A percentile compares a stretch with the other conserved stretches of the same genome.
These are phyloP conservation scores for Danio rerio DNA, from an alignment of 2,113 vertebrate species.

Conservation along the genomic window DNA sequence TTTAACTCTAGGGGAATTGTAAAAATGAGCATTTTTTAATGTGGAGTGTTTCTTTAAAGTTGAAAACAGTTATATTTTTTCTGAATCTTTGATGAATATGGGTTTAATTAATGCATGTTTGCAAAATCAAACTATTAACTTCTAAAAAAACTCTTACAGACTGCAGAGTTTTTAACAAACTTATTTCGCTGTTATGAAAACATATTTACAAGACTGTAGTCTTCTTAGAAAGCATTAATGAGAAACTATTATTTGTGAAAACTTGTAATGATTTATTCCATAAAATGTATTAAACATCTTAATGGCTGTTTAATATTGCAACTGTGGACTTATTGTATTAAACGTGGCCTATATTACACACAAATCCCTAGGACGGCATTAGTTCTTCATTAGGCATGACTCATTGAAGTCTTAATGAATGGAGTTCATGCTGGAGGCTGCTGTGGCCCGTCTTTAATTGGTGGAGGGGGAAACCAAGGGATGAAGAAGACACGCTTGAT, in stretches of 20 bases:
- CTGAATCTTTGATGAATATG: no score
- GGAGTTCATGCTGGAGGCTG: slow-evolving; percentile 33
- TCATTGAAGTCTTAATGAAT: slow-evolving; percentile 55
- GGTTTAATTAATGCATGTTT: neutral
- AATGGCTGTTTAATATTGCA: slow-evolving; percentile 39
- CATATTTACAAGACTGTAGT: neutral
- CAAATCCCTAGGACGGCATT: slow-evolving; percentile 46
- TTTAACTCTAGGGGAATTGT: no score
- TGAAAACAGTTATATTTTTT: no score
- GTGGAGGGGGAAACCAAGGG: neutral
- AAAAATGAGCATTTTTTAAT: no score
- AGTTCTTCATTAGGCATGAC: slow-evolving; percentile 48
- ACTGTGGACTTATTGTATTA: neutral
- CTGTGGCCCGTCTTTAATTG: neutral
- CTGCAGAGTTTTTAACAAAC: neutral
- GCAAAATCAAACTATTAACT: neutral
- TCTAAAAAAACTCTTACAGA: neutral
- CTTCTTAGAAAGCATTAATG: neutral
- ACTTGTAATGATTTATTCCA: neutral
- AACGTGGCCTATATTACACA: slow-evolving; percentile 32
- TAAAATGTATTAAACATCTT: slow-evolving; percentile 13
- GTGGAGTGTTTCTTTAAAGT: no score
- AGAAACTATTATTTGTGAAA: slow-evolving; percentile 1
- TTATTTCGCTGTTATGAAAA: neutral
- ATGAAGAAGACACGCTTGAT: slow-evolving; percentile 18